Evolutionary conservation across 2,888 invertebrate species (phyloP).

Genomic region (Athalia circularis): DNA sequence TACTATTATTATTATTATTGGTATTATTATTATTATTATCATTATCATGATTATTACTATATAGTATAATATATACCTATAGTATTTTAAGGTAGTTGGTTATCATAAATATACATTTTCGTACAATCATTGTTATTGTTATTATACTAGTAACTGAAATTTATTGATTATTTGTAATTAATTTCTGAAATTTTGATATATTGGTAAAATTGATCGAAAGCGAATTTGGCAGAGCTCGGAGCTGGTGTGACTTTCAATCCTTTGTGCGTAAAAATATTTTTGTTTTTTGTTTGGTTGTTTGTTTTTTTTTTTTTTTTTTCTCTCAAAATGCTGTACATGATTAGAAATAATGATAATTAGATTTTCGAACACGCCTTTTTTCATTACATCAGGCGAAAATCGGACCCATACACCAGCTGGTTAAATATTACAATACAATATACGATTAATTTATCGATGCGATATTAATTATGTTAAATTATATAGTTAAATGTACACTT

Average conservation of each 20-base stretch:
- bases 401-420: conserved; percentile 74
- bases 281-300: not conserved
- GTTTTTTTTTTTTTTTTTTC: not conserved
- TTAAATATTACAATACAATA: conserved; percentile 61
- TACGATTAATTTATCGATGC: conserved; percentile 29
- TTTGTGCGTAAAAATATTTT: conserved; percentile 11
- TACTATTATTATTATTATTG: too few relatives aligned
- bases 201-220: not conserved
- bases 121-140: not conserved
- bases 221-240: conserved; percentile 37
- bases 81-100: not conserved
- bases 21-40: too few relatives aligned
- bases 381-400: conserved; percentile 63
- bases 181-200: not conserved
- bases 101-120: conserved; percentile 18
- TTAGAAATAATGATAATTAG: conserved; percentile 40
- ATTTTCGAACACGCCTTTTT: conserved; percentile 47
- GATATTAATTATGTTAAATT: conserved; percentile 22
- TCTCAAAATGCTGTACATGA: conserved; percentile 24
- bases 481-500: conserved; percentile 22
- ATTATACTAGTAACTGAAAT: not conserved
- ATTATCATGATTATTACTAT: too few relatives aligned
- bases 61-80: too few relatives aligned
- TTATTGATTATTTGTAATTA: not conserved
- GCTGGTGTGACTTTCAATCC: conserved; percentile 24